Evolutionary conservation across 1,140 invertebrate genomes (phyloP).

Genomic region (Coboldia fuscipes): DNA sequence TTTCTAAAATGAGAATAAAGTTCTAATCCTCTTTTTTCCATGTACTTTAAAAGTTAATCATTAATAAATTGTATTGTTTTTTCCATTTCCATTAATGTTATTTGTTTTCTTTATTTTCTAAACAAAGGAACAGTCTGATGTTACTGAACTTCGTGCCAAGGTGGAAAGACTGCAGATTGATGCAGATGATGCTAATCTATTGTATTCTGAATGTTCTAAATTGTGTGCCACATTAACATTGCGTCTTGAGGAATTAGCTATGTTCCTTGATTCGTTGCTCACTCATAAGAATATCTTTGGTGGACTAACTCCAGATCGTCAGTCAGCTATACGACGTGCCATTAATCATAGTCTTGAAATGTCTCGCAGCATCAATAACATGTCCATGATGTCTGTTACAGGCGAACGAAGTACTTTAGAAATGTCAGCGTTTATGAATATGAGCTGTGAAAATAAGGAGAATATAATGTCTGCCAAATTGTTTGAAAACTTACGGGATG

Average conservation of each 20-base stretch:
- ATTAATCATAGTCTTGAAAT: slow-evolving; percentile 32
- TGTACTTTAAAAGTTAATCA: too few species aligned
- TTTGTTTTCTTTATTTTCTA: too few species aligned
- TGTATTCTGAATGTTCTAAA: slow-evolving; percentile 35
- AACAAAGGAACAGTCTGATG: too few species aligned
- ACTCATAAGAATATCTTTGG: slow-evolving; percentile 33
- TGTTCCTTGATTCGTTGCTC: slow-evolving; percentile 45
- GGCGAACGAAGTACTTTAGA: too few species aligned
- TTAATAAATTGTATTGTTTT: too few species aligned
- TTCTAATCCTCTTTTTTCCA: too few species aligned
- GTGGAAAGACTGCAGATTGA: slow-evolving; percentile 16
- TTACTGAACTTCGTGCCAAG: not conserved
- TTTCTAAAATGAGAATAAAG: too few species aligned
- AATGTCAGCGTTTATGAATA: slow-evolving; percentile 18
- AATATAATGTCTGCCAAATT: slow-evolving; percentile 11
- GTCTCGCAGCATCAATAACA: slow-evolving; percentile 25
- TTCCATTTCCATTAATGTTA: too few species aligned
- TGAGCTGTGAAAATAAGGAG: slow-evolving; percentile 10
- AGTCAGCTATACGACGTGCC: slow-evolving; percentile 25
- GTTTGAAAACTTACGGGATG: slow-evolving; percentile 20
- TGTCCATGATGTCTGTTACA: slow-evolving; percentile 16
- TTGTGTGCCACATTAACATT: slow-evolving; percentile 36
- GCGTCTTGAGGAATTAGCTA: slow-evolving; percentile 42
- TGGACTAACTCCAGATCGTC: slow-evolving; percentile 24
- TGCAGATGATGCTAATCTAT: slow-evolving; percentile 20